Percentiles rank a stretch among this genome's conserved stretches.
Conservation (phyloP, 2,888 invertebrate genomes). For the Meteorus colon region DNA sequence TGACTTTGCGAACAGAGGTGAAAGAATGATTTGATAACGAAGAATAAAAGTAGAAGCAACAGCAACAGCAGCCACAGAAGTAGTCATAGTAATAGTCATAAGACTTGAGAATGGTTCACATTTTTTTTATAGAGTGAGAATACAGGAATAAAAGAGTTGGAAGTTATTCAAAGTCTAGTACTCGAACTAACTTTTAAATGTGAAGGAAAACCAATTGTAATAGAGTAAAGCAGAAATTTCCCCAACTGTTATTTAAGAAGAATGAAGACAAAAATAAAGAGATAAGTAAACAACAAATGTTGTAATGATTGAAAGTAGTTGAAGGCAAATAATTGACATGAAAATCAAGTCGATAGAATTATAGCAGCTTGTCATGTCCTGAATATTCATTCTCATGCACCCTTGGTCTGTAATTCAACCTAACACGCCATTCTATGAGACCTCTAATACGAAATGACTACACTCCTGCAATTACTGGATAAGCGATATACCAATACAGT, state of each 20-base stretch:
- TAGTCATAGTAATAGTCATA: background rate
- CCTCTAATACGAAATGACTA: background rate
- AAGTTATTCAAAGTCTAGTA: background rate
- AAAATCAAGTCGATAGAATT: background rate
- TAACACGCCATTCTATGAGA: background rate
- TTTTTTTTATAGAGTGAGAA: background rate
- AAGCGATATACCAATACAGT: background rate
- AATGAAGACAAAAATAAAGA: background rate
- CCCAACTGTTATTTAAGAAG: background rate
- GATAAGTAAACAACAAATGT: background rate
- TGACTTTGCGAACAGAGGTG: background rate
- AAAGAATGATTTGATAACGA: conserved; percentile 15
- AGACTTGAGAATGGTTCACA: background rate
- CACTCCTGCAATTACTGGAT: background rate
- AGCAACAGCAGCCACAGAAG: background rate
- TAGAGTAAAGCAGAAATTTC: background rate
- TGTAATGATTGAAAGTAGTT: background rate
- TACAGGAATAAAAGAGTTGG: background rate
- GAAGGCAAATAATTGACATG: background rate
- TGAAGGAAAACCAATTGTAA: background rate
- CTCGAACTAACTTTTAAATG: background rate
- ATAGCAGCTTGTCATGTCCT: background rate
- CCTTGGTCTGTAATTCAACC: background rate
- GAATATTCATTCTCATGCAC: conserved; percentile 29
- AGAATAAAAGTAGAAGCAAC: background rate